These are phyloP conservation scores for Pteropus rufus DNA, from an alignment of 2,797 vertebrate genomes.

Conservation along the genomic window DNA sequence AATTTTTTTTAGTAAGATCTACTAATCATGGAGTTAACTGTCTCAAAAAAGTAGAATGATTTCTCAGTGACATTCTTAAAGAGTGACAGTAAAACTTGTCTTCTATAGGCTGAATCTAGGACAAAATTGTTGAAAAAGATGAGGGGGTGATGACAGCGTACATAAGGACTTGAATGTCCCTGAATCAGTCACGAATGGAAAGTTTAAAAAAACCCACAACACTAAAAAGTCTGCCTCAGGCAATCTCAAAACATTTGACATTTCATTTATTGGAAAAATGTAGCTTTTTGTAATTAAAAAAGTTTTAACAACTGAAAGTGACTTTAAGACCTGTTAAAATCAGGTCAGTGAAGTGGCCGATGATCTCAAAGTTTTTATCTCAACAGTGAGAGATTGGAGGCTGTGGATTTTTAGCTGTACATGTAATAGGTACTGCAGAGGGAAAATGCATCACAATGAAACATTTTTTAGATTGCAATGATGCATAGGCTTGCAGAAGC, in stretches of 20 bases:
- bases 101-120: slow-evolving; percentile 63
- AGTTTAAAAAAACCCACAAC: slow-evolving; percentile 31
- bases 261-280: slow-evolving; percentile 71
- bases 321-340: slow-evolving; percentile 71
- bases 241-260: slow-evolving; percentile 62
- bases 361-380: slow-evolving; percentile 48
- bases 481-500: slow-evolving; percentile 44
- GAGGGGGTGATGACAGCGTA: slow-evolving; percentile 49
- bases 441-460: slow-evolving; percentile 2
- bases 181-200: slow-evolving; percentile 60
- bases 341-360: slow-evolving; percentile 55
- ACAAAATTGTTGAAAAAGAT: slow-evolving; percentile 59
- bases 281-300: slow-evolving; percentile 74
- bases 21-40: slow-evolving; percentile 10
- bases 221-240: slow-evolving; percentile 65
- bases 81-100: slow-evolving; percentile 51
- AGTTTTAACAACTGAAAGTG: slow-evolving; percentile 70
- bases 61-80: slow-evolving; percentile 68
- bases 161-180: slow-evolving; percentile 60
- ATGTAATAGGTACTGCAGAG: not conserved
- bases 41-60: slow-evolving; percentile 49
- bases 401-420: slow-evolving; percentile 7
- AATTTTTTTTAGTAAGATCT: not conserved
- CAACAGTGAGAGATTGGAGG: slow-evolving; percentile 1
- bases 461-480: slow-evolving; percentile 52